Evolutionary conservation across 2,113 vertebrate species (phyloP).

Genomic region (Pteronura brasiliensis): DNA sequence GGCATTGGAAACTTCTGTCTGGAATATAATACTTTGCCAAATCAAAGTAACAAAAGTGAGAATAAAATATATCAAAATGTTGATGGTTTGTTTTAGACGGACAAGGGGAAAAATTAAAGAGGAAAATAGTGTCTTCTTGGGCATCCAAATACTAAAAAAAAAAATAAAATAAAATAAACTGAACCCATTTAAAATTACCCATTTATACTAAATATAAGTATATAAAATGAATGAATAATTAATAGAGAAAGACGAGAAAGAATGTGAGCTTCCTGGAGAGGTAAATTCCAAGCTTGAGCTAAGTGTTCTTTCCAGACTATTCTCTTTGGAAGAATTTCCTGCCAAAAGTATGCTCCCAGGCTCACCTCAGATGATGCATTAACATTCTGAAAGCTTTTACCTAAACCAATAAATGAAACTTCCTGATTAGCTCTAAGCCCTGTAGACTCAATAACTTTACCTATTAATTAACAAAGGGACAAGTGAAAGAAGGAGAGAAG

Average conservation of each 20-base stretch:
- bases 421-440: constrained; percentile 73
- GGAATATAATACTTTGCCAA: constrained; percentile 37
- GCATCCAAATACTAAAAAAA: constrained; percentile 1
- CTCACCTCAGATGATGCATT: constrained; percentile 73
- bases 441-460: constrained; percentile 64
- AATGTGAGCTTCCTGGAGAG: not conserved
- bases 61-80: constrained; percentile 35
- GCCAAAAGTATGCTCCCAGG: constrained; percentile 62
- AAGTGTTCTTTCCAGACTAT: constrained; percentile 49
- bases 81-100: not conserved
- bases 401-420: constrained; percentile 74
- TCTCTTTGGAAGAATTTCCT: constrained; percentile 74
- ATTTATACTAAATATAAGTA: constrained; percentile 33
- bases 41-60: constrained; percentile 52
- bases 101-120: not conserved
- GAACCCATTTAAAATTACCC: not conserved
- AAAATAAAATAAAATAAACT: too few species aligned
- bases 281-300: constrained; percentile 60
- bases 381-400: constrained; percentile 73
- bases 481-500: constrained; percentile 59
- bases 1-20: constrained; percentile 55
- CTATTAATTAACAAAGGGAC: constrained; percentile 78
- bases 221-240: constrained; percentile 64
- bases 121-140: not conserved
- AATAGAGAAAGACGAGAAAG: constrained; percentile 43